Percentiles rank a stretch among this genome's conserved stretches.
Evolutionary conservation across 1,140 invertebrate species (phyloP).

Genomic region (Caerostris extrusa): DNA sequence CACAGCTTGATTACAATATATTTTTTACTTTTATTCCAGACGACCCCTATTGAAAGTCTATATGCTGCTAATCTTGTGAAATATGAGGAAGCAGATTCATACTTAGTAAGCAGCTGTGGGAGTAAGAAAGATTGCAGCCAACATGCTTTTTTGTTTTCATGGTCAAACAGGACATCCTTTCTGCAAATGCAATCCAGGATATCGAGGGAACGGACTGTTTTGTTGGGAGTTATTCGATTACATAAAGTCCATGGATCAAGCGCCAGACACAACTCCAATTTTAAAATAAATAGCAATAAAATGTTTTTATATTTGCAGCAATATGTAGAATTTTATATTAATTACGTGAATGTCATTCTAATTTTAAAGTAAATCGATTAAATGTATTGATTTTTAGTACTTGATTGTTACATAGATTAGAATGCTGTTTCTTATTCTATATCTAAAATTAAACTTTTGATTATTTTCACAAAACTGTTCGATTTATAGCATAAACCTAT

Average conservation of each 20-base stretch:
- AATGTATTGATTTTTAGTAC: too few species aligned
- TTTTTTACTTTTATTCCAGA: not conserved
- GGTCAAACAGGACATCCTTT: not conserved
- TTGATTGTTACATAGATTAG: too few species aligned
- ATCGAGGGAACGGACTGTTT: conserved; percentile 67
- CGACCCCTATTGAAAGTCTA: not conserved
- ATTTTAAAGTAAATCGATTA: too few species aligned
- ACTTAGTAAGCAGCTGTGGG: not conserved
- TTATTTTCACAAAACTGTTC: too few species aligned
- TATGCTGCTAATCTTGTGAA: not conserved
- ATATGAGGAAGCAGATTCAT: conserved; percentile 60
- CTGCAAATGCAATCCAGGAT: conserved; percentile 62
- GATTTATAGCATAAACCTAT: too few species aligned
- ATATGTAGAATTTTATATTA: too few species aligned
- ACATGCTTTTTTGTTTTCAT: conserved; percentile 38
- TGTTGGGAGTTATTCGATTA: conserved; percentile 72
- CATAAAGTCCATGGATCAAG: not conserved
- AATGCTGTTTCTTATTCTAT: too few species aligned
- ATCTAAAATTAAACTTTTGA: too few species aligned
- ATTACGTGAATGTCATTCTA: too few species aligned
- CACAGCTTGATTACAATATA: too few species aligned
- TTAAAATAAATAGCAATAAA: not conserved
- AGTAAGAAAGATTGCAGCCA: conserved; percentile 43
- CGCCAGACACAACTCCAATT: not conserved
- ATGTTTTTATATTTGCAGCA: too few species aligned